Base-by-base conservation (phyloP, 2,797 vertebrate genomes). In the Neopelma chrysocephalum region DNA sequence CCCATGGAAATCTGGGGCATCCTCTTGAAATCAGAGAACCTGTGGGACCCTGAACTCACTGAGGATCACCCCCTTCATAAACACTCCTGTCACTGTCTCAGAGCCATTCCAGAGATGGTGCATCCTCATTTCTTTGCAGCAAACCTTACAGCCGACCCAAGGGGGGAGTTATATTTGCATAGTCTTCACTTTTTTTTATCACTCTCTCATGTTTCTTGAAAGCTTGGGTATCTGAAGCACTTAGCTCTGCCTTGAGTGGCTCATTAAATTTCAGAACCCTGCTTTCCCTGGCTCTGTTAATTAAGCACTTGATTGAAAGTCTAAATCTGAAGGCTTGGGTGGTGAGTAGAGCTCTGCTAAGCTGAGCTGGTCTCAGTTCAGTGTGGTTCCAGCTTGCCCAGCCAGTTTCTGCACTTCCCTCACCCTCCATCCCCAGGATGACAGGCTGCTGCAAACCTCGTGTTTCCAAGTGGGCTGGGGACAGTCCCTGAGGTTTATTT, bases 281-380 rank as follows among this genome's bases (percentile, higher is more conserved):
- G 56, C 73, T 96, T 84, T 94, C 79, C 51, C 57, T 3, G 86
- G 80, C 75, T 90, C 78, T 1, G 11, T 89, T 96, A 96, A 97
- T 96, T 95, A 93, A 87, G 66, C 77, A 42, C 80, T 96, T 95
- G 95, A 95, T 95, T 89, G 93, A 87, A 94, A 90, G 89, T 78
- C 87, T 95, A 21, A 94, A 81, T 83, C 91, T 90, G 93, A 93
- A 96, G 73, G 75, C 53, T 94, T 51, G 76, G 47, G 34, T 84
- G 81, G 82, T 85, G 95, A 86, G 92, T 95, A 17, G 64, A 56
- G 76, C 78, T 87, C 87, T 95, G 90, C 76, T 93, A 94, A 96
- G 77, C 87, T 40, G 34, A 78, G 82, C 65, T 96, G 91, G 81
- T 89, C 53, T 42, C 50, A 51, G 65, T 65, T 81, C 77, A 26